Conservation (phyloP, 2,888 invertebrate genomes). For the Erpobdella octoculata region DNA sequence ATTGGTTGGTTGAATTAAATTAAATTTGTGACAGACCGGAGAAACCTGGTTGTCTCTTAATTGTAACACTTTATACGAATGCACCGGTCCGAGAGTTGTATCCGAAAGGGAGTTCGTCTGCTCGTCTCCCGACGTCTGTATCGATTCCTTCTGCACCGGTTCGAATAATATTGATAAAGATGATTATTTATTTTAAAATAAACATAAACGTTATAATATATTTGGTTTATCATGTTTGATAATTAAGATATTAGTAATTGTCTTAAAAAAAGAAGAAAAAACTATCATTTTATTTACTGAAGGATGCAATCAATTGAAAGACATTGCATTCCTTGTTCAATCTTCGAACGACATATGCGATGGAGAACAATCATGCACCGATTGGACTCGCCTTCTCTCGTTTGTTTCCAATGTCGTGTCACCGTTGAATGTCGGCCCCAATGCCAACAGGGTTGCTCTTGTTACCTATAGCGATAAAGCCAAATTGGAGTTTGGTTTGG, state of each 20-base stretch:
- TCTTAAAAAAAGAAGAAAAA: too few species aligned
- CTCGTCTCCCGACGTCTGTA: background rate
- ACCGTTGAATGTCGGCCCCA: background rate
- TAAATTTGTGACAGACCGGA: too few species aligned
- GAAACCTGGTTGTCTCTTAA: background rate
- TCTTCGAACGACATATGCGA: background rate
- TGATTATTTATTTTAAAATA: too few species aligned
- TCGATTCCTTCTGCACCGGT: background rate
- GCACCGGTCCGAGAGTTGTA: background rate
- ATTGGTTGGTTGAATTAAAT: too few species aligned
- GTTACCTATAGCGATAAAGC: background rate
- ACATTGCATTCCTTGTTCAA: background rate
- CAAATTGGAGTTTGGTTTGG: background rate
- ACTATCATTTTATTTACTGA: too few species aligned
- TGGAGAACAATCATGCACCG: background rate
- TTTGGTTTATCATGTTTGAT: too few species aligned
- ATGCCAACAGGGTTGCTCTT: background rate
- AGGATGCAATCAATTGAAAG: constrained; percentile 13
- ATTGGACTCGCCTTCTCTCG: background rate
- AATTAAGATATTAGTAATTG: too few species aligned
- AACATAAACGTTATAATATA: too few species aligned
- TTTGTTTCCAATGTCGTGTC: background rate
- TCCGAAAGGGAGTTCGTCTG: background rate
- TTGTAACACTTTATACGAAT: background rate
- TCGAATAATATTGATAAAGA: too few species aligned